Conservation (phyloP, 2,797 vertebrate genomes). For the Micrastur ruficollis region DNA sequence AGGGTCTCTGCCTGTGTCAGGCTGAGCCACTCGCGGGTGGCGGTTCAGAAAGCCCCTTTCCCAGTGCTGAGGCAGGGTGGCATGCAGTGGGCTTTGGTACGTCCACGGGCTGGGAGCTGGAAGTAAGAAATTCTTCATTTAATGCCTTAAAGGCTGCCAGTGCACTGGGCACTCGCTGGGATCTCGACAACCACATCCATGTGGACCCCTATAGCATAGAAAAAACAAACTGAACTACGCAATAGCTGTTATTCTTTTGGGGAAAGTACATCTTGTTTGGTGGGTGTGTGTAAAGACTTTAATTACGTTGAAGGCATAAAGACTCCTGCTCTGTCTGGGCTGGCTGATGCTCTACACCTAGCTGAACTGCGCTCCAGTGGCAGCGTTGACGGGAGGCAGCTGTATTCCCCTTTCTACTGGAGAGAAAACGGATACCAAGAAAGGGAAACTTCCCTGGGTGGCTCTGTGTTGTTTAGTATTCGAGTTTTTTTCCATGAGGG, state of each 20-base stretch:
- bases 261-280: background rate
- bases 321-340: background rate
- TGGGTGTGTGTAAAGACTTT: background rate
- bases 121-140: background rate
- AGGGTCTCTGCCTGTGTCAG: background rate
- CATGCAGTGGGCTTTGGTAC: background rate
- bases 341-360: background rate
- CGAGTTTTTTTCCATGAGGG: background rate
- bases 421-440: background rate
- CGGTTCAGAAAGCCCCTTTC: background rate
- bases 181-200: background rate
- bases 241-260: background rate
- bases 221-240: background rate
- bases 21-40: background rate
- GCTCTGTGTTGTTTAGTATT: background rate
- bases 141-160: background rate
- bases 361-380: background rate
- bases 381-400: background rate
- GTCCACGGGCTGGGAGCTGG: background rate
- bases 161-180: fast-evolving
- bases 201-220: fast-evolving
- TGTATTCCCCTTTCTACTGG: background rate
- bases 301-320: background rate
- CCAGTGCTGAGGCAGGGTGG: background rate
- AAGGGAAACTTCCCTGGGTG: background rate